Base-by-base conservation (phyloP, 2,113 vertebrate genomes). In the Aspidoscelis tigris region DNA sequence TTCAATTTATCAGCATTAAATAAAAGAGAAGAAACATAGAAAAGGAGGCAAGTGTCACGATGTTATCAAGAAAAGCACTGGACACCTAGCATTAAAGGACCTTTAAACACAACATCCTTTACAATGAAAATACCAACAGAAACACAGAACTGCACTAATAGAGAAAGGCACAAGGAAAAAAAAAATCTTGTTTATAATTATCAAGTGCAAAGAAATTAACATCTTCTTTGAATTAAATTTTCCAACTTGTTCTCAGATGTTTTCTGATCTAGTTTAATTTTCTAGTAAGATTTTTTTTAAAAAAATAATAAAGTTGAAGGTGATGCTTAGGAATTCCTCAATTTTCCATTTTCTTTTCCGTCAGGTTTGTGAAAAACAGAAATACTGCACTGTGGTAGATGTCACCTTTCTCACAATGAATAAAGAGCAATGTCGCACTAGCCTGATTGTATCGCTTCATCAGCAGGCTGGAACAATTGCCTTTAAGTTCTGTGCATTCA, bases 391-490 rank as follows among this genome's bases (percentile, higher is more conserved):
- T 53, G 44, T 50, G 22, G 53, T 18, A 61, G 24, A 78, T 14
- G 7, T 44, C 41, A 26, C 47, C 81, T 22, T 43, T 74, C n/a
- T 55, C 72, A 78, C 21, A 84, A 21, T 72, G 55, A 84, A n/a
- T 22, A 81, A 55, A 61, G 73, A 65, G 55, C 39, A 33, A 14
- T 0, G 26, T 61, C 50, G 41, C 33, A 20, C 2, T 68, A 47
- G 12, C 53, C 73, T 69, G 21, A 55, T n/a, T n/a, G 8, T 20
- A 24, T 21, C 12, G 6, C 76, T 76, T 76, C 33, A 83, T 79
- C 24, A 87, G 69, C 39, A 61, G 64, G 26, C 79, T 81, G 72
- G 79, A 81, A 76, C 26, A 39, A 73, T 44, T 76, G 50, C 65
- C 65, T 70, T 61, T 76, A 86, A 69, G 33, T 47, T 58, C 24